These are phyloP conservation scores for Battus philenor DNA, from an alignment of 1,140 invertebrate genomes.

Conservation along the genomic window DNA sequence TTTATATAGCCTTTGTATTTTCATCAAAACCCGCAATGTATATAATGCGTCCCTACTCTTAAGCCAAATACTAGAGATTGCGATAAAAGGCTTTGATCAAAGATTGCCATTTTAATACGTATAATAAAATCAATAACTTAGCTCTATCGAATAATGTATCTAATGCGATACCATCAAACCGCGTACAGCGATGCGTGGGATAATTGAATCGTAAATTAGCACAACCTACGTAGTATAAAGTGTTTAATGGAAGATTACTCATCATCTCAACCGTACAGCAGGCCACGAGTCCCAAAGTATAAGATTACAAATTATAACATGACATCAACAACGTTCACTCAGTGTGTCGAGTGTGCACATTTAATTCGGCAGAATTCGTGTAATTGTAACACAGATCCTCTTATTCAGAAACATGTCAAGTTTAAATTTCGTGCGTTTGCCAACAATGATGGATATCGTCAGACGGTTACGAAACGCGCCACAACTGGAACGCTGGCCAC, in stretches of 20 bases:
- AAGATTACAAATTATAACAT: constrained; percentile 6
- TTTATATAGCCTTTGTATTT: too few relatives aligned
- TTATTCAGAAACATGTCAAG: too few relatives aligned
- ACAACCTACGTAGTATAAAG: constrained; percentile 9
- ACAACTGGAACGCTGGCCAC: constrained; percentile 24
- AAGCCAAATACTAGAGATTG: too few relatives aligned
- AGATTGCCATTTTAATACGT: constrained; percentile 7
- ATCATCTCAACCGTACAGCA: constrained; percentile 1
- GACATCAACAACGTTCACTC: constrained; percentile 5
- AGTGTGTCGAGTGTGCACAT: background rate
- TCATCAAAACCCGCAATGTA: too few relatives aligned
- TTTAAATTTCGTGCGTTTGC: constrained; percentile 11
- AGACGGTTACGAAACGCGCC: constrained; percentile 26
- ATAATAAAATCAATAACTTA: constrained; percentile 6
- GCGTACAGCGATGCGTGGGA: constrained; percentile 4
- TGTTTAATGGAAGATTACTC: constrained; percentile 14
- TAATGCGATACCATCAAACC: constrained; percentile 3
- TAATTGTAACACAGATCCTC: too few relatives aligned
- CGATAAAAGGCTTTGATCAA: too few relatives aligned
- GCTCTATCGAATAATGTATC: constrained; percentile 9
- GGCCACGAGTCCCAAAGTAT: constrained; percentile 10
- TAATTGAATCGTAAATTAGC: constrained; percentile 16
- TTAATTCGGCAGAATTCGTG: constrained; percentile 1
- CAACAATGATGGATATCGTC: constrained; percentile 22
- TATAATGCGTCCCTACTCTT: too few relatives aligned